Percentiles rank a stretch among this genome's conserved stretches.
Evolutionary conservation across 1,140 invertebrate genomes (phyloP).

Genomic region (Temnothorax longispinosus): DNA sequence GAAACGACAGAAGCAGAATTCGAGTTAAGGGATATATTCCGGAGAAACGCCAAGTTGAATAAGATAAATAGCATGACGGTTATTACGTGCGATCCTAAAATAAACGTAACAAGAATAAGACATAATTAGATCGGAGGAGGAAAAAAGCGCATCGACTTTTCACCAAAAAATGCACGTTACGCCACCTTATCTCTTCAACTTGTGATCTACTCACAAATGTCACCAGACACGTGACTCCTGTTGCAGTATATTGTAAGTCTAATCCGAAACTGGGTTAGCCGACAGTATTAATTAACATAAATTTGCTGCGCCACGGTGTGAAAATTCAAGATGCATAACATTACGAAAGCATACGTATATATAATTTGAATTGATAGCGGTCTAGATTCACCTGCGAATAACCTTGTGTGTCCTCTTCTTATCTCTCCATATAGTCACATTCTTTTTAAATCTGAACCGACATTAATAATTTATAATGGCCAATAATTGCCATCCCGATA

Average conservation of each 20-base stretch:
- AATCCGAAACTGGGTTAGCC: slow-evolving; percentile 27
- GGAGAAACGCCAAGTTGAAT: neutral
- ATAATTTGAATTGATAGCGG: slow-evolving; percentile 26
- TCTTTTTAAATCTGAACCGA: neutral
- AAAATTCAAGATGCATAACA: slow-evolving; percentile 37
- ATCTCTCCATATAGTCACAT: neutral
- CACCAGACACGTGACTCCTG: neutral
- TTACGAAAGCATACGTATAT: neutral
- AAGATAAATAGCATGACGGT: neutral
- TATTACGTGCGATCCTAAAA: neutral
- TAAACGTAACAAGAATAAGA: neutral
- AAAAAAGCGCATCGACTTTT: neutral
- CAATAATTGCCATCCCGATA: neutral
- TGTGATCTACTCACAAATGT: neutral
- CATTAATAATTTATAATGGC: neutral
- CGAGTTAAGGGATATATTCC: neutral
- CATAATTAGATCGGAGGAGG: neutral
- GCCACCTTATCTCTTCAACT: slow-evolving; percentile 7
- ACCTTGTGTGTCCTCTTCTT: neutral
- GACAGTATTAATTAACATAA: slow-evolving; percentile 53
- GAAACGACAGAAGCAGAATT: neutral
- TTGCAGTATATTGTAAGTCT: slow-evolving; percentile 19
- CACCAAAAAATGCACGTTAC: neutral
- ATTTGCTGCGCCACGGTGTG: neutral
- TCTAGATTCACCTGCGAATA: neutral